A percentile compares a stretch with the other conserved stretches of the same genome.
phyloP scores from a whole-genome alignment of 1,140 invertebrate species.

The Drosophila sproati region DNA sequence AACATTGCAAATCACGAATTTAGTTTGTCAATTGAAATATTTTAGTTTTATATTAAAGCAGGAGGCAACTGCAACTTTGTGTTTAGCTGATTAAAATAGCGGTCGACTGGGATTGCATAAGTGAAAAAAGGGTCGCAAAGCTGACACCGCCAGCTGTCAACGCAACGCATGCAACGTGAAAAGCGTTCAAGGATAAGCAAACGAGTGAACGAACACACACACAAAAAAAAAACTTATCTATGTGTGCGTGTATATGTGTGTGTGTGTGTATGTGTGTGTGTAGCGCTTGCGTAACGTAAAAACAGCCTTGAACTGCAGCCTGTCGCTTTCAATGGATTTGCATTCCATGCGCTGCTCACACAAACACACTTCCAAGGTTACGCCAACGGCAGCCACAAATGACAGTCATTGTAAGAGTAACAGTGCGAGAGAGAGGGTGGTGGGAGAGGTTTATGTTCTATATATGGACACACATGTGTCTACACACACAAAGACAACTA shows the following conservation, averaged over 20 bases:
- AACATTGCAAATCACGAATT: not conserved
- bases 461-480: not conserved
- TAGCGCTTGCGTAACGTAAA: conserved; percentile 78
- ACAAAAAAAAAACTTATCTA: conserved; percentile 3
- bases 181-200: conserved; percentile 68
- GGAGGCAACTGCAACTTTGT: conserved; percentile 10
- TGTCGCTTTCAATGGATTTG: conserved; percentile 82
- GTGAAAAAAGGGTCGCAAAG: conserved; percentile 26
- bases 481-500: not conserved
- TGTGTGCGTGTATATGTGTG: conserved; percentile 24
- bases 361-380: conserved; percentile 31
- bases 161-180: conserved; percentile 63
- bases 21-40: not conserved
- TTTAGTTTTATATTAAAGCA: not conserved
- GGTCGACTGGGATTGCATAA: conserved; percentile 54
- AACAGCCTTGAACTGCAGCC: conserved; percentile 81
- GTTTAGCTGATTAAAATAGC: conserved; percentile 34
- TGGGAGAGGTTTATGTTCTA: not conserved
- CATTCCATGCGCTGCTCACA: conserved; percentile 59
- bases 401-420: conserved; percentile 12
- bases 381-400: conserved; percentile 37
- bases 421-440: not conserved
- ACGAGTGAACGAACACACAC: conserved; percentile 33
- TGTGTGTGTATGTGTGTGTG: conserved; percentile 33
- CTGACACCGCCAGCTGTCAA: conserved; percentile 50